Base-by-base conservation (phyloP, 1,140 invertebrate species). In the Megalonaias nervosa region DNA sequence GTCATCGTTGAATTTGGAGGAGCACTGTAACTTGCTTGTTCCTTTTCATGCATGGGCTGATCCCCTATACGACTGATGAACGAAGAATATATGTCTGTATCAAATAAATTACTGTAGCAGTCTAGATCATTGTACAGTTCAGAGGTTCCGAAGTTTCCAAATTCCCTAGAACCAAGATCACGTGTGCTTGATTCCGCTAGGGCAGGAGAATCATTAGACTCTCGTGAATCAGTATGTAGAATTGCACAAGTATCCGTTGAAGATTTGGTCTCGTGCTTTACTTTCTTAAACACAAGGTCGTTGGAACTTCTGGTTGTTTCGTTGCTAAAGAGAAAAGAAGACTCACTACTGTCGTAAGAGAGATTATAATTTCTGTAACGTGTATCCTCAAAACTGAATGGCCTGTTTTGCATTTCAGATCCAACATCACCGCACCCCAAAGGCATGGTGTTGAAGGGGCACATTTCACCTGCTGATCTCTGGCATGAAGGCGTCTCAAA, bases 71-170 rank as follows among this genome's bases (percentile, higher is more conserved):
- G 61, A 31, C 74, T 71, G 15, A 78, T 58, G 21, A 78, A 21
- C 1, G 76, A 72, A 15, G 76, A 67, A 59, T 78, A 78, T 17
- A 78, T 68, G 19, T 78, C 76, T 16, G 76, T 78, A 21, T 78
- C 76, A 57, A 78, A 78, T 1, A 71, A 66, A 26, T 60, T 71
- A n/a, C 23, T 66, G 2, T 73, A 31, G 26, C 73, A 58, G 56
- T 78, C 76, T 19, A 78, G 21, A 31, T 66, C 69, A 14, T 78
- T 71, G n/a, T 78, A 71, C 19, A 78, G 67, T 15, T 23, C 65
- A 67, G 16, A 21, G 31, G 31, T 23, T 15, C 21, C 26, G 11
- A 67, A 23, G 17, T 12, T 31, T 31, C 31, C 31, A 6, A 67
- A 17, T 67, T 16, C 19, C 12, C 31, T n/a, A 6, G 21, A 21